phyloP scores from a whole-genome alignment of 2,797 vertebrate genomes.

The Nasua narica region DNA sequence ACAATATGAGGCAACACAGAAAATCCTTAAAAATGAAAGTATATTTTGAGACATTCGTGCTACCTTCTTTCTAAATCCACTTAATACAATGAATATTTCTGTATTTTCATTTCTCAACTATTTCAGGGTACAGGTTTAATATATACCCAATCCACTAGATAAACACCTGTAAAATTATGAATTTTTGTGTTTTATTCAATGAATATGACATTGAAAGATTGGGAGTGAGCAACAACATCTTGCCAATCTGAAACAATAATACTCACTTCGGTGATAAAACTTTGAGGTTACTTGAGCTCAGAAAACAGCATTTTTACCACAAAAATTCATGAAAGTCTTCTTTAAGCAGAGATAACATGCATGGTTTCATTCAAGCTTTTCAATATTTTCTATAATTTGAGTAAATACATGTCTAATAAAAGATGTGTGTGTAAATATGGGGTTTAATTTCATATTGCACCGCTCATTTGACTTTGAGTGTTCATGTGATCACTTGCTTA shows the following conservation, averaged over 20 bases:
- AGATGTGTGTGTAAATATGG: slow-evolving; percentile 60
- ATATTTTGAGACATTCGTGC: background rate
- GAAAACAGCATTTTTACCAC: background rate
- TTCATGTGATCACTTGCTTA: slow-evolving; percentile 37
- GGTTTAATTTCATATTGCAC: slow-evolving; percentile 67
- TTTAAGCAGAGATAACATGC: slow-evolving; percentile 26
- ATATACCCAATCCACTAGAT: background rate
- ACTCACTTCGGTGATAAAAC: slow-evolving; percentile 28
- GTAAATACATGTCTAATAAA: slow-evolving; percentile 68
- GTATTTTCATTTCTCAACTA: background rate
- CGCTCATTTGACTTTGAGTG: slow-evolving; percentile 65
- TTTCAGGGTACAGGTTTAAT: background rate
- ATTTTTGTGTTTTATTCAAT: background rate
- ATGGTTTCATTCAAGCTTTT: slow-evolving; percentile 40
- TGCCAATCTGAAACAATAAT: background rate
- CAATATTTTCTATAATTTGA: slow-evolving; percentile 60
- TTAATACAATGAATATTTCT: background rate
- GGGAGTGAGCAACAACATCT: background rate
- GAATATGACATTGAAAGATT: background rate
- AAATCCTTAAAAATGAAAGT: background rate
- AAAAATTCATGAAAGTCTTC: background rate
- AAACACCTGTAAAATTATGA: background rate
- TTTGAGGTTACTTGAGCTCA: background rate
- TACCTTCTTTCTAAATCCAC: background rate
- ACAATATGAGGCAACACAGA: background rate